A percentile compares a stretch with the other conserved stretches of the same genome.
phyloP scores from a whole-genome alignment of 2,113 vertebrate genomes.

The Phaethon lepturus region DNA sequence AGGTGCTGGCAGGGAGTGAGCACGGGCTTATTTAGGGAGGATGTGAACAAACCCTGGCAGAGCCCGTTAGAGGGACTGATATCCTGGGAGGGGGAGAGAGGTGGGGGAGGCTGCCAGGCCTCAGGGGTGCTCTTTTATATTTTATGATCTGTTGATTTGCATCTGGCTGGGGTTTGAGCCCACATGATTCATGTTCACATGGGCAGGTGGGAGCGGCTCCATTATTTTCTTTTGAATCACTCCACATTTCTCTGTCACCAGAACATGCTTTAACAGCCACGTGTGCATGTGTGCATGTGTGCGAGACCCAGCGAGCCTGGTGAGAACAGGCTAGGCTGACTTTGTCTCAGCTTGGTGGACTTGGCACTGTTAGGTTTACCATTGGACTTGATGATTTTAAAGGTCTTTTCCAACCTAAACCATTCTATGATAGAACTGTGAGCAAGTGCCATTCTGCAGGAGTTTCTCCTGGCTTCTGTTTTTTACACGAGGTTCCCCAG shows the following conservation, averaged over 20 bases:
- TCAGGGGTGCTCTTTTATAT: neutral
- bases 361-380: neutral
- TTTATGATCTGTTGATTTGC: slow-evolving; percentile 22
- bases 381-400: neutral
- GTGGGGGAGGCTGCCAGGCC: neutral
- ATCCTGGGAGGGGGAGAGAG: neutral
- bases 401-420: neutral
- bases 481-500: neutral
- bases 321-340: neutral
- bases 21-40: neutral
- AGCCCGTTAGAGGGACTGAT: neutral
- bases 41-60: neutral
- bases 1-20: neutral
- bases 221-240: slow-evolving; percentile 55
- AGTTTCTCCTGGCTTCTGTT: neutral
- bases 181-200: neutral
- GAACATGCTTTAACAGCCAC: neutral
- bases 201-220: slow-evolving; percentile 18
- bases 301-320: neutral
- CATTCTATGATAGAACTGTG: neutral
- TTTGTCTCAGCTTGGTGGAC: slow-evolving; percentile 27
- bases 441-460: neutral
- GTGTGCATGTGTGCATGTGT: neutral
- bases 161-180: slow-evolving; percentile 10
- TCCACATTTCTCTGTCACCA: neutral